phyloP scores from a whole-genome alignment of 2,113 vertebrate species.

The Galbula dea region DNA sequence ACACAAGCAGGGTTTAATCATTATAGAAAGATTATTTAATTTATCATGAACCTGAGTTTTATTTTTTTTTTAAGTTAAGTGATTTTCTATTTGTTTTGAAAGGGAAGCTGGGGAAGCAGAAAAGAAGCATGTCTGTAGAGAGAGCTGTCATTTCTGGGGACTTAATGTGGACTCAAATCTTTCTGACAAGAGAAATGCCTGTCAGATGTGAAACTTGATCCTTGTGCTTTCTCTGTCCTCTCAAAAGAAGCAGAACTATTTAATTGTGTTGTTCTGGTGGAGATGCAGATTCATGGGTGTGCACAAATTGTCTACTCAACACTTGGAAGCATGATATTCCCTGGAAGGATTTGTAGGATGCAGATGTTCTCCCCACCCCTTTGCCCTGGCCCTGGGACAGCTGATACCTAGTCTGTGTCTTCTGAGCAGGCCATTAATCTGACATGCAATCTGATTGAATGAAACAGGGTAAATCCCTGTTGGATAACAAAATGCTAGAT shows the following conservation, averaged over 20 bases:
- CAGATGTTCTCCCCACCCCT: neutral
- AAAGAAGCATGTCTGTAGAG: neutral
- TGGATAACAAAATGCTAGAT: neutral
- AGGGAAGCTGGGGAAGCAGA: neutral
- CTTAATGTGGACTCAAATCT: neutral
- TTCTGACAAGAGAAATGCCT: neutral
- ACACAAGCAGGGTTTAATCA: neutral
- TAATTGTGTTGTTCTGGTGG: neutral
- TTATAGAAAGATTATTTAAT: neutral
- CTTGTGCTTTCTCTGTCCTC: neutral
- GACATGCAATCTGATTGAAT: neutral
- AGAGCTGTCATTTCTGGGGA: neutral
- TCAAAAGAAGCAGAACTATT: neutral
- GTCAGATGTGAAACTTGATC: neutral
- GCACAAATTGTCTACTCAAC: neutral
- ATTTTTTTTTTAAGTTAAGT: neutral
- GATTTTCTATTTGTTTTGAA: neutral
- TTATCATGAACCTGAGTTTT: neutral
- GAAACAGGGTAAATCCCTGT: neutral
- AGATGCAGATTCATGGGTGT: neutral
- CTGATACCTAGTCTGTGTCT: neutral
- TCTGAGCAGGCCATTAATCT: neutral
- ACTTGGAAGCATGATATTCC: neutral
- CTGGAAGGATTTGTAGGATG: neutral
- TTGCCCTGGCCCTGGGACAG: neutral